Conservation (phyloP, 2,888 invertebrate genomes). For the Poecilobothrus nobilitatus region DNA sequence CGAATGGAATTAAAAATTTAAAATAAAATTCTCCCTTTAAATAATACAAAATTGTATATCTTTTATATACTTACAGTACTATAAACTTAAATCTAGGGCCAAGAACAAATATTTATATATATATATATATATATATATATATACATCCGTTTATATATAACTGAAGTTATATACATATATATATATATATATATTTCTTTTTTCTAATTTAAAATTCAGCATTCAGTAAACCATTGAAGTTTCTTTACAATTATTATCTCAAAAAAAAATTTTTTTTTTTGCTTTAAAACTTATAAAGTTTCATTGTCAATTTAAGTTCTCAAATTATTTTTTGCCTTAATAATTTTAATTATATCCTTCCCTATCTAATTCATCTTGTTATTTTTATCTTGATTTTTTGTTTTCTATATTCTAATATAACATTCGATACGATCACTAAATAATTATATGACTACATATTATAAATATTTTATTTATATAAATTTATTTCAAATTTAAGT, state of each 20-base stretch:
- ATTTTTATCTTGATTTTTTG: neutral
- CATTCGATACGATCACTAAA: conserved; percentile 1
- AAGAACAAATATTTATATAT: neutral
- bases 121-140: neutral
- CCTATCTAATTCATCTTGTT: neutral
- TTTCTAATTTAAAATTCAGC: conserved; percentile 6
- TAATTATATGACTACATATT: neutral
- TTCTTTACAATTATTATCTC: neutral
- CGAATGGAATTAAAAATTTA: neutral
- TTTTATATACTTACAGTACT: neutral
- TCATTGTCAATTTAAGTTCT: neutral
- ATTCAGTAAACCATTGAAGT: conserved; percentile 1
- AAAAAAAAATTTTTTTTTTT: neutral
- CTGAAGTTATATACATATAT: neutral
- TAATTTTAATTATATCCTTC: neutral
- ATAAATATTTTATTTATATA: neutral
- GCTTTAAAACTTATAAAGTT: neutral
- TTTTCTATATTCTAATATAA: neutral
- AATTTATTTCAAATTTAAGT: neutral
- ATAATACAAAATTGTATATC: neutral
- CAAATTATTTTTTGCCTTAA: neutral
- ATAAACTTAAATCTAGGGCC: neutral
- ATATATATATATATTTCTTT: neutral
- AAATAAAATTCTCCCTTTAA: neutral
- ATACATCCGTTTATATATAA: no score